Evolutionary conservation across 2,888 invertebrate species (phyloP), one percentile per base, ranked within the genome.

Genomic region (Ormyrus labotus): DNA sequence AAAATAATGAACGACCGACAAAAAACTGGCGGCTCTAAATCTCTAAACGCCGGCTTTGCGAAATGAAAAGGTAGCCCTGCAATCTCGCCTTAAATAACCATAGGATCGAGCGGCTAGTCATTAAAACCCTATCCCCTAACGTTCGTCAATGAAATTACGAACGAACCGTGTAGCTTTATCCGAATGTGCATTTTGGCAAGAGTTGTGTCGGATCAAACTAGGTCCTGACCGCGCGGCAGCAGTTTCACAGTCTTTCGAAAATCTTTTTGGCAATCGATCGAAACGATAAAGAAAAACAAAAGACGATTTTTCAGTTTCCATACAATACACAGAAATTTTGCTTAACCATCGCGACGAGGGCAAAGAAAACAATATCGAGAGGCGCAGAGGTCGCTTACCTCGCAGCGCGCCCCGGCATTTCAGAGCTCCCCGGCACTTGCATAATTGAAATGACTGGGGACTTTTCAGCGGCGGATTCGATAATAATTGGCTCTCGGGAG

Each of bases 381-480:
- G 19, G 19, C 1, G 19, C 34, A 34, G 34, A 34, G 34, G 34
- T 34, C 4, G 34, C 34, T 34, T 0, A 34, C 34, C 34, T 34
- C 34, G 34, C 34, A 4, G 34, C 34, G 34, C 34, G 34, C 34
- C 34, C 3, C 34, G 34, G 34, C 34, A 34, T 34, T 34, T 34
- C 34, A 2, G 34, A 1, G 34, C 34, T 34, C 34, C n/a, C 5
- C 10, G 8, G 61, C 63, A 65, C 75, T 75, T 75, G 67, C 75
- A 75, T 67, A 67, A 75, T 75, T 60, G 65, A 57, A 75, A 67
- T 67, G 75, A 75, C 67, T 53, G 10, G 53, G 51, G n/a, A 50
- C 45, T 74, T 74, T 50, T 8, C 11, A 51, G n/a, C 48, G n/a
- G n/a, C n/a, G 57, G 19, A 67, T 75, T 53, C 75, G 60, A 73